Base-by-base conservation (phyloP, 1,140 invertebrate species). In the Drosophila oshimai region DNA sequence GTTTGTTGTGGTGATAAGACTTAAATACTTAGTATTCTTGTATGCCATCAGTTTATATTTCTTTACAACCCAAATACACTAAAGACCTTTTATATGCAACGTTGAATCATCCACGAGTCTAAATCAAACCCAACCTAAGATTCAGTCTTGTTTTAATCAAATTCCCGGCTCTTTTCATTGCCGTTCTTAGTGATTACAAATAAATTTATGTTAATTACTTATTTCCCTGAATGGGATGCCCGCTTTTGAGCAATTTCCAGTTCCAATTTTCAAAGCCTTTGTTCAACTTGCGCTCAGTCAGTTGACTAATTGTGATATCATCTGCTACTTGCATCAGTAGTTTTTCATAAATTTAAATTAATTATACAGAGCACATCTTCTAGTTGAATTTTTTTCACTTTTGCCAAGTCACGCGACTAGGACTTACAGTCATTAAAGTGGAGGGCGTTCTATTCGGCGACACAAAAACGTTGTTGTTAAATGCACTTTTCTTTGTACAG, bases 241-340 rank as follows among this genome's bases (percentile, higher is more conserved):
- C 64, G 31, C 18, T 61, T 57, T 39, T 62, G 42, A 42, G 45
- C 61, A 33, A 42, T 53, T 81, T 41, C 37, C 37, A 17, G 26
- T 42, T 50, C 26, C 12, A 34, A 47, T 41, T 58, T 53, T 61
- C 47, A 61, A 60, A 53, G 60, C 58, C 65, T 41, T 20, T 28
- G 47, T 47, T 55, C 15, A 24, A 17, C 26, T 57, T 42, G 58
- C 58, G 54, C 54, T 57, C 54, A 33, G 54, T 53, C 28, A 41
- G 51, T 41, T 42, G 36, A 60, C 69, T 77, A 83, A 86, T 86
- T 86, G 67, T 83, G 75, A 79, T 67, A 84, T 84, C 80, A 86
- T 78, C 55, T 70, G 47, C 18, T 33, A 22, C 28, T 42, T 28
- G 47, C 41, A 28, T 46, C 33, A 42, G 61, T 53, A 58, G 51